phyloP scores from a whole-genome alignment of 2,888 invertebrate genomes.

The Stenotaenia linearis region DNA sequence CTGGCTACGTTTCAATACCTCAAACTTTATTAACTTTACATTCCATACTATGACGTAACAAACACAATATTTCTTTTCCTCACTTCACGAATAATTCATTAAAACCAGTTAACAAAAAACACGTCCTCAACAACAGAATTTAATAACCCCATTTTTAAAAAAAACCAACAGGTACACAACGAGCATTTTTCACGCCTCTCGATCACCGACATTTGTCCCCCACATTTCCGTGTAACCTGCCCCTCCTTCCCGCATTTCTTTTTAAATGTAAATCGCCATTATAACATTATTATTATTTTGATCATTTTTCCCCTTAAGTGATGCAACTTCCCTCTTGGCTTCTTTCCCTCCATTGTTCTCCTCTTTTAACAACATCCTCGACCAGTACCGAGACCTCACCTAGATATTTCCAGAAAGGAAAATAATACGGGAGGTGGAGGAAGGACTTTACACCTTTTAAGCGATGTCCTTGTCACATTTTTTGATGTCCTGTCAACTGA shows the following conservation, averaged over 20 bases:
- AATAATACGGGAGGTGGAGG: neutral
- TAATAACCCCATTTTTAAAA: neutral
- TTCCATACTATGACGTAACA: no score
- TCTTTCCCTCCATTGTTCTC: neutral
- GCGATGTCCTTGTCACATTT: neutral
- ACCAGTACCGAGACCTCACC: neutral
- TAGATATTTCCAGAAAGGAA: neutral
- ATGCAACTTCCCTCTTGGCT: neutral
- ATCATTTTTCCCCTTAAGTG: neutral
- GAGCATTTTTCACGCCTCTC: neutral
- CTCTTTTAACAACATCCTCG: neutral
- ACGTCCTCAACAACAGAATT: no score
- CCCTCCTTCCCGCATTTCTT: neutral
- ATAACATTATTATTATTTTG: neutral
- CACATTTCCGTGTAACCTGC: neutral
- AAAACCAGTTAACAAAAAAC: no score
- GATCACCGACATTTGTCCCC: no score
- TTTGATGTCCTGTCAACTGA: neutral
- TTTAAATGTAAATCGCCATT: neutral
- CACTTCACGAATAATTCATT: no score
- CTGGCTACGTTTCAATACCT: no score
- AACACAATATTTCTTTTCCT: no score
- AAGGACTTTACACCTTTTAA: neutral
- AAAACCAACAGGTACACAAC: neutral
- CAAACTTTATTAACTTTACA: no score